Evolutionary conservation across 1,140 invertebrate genomes (phyloP).

Genomic region (Pomacea maculata): DNA sequence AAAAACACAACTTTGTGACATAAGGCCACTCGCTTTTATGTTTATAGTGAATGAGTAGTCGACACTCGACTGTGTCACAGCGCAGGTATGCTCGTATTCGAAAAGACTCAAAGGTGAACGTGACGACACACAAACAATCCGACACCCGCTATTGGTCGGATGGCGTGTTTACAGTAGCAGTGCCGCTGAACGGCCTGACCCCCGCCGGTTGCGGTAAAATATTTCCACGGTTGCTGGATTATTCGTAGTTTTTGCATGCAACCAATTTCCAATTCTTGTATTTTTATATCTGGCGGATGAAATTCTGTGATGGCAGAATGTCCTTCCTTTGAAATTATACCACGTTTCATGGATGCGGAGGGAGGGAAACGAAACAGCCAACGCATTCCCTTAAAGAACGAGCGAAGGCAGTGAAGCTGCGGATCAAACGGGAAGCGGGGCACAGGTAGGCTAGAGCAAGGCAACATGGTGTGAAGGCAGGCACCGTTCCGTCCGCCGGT

Average conservation of each 20-base stretch:
- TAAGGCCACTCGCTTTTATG: not conserved
- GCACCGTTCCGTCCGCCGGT: constrained; percentile 3
- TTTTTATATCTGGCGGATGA: not conserved
- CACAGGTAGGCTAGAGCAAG: constrained; percentile 13
- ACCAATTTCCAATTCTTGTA: not conserved
- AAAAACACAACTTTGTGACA: not conserved
- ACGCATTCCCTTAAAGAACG: constrained; percentile 2
- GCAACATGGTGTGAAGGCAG: constrained; percentile 23
- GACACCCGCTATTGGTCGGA: not conserved
- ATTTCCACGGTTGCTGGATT: not conserved
- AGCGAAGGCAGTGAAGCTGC: not conserved
- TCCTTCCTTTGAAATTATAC: not conserved
- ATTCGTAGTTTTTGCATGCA: not conserved
- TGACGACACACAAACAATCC: not conserved
- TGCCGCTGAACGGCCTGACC: not conserved
- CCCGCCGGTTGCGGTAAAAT: not conserved
- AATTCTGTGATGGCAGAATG: not conserved
- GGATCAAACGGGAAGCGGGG: constrained; percentile 22
- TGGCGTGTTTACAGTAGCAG: not conserved
- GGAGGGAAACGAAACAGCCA: constrained; percentile 20
- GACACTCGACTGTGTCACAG: not conserved
- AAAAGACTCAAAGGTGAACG: not conserved
- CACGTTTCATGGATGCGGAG: not conserved
- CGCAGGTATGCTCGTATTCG: not conserved
- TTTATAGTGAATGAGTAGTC: not conserved